Evolutionary conservation across 2,113 vertebrate genomes (phyloP).

Genomic region (Oncorhynchus nerka): DNA sequence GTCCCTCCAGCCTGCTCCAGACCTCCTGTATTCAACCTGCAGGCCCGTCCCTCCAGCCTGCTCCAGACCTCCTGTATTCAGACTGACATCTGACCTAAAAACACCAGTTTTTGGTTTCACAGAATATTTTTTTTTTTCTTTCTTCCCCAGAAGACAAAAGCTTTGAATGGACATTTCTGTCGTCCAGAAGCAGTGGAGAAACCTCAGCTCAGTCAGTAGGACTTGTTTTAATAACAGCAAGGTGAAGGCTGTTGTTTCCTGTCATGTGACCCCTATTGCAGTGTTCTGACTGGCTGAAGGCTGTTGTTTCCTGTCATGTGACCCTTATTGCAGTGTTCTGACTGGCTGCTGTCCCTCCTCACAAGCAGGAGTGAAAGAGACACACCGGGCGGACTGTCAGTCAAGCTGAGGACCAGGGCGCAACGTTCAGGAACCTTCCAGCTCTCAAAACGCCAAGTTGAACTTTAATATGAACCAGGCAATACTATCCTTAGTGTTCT

Average conservation of each 20-base stretch:
- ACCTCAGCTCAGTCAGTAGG: neutral
- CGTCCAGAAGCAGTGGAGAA: neutral
- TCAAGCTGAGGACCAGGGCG: conserved; percentile 27
- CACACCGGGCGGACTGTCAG: conserved; percentile 16
- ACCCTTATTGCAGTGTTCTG: neutral
- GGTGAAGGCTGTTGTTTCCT: conserved; percentile 34
- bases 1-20: too few species aligned
- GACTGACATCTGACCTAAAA: conserved; percentile 72
- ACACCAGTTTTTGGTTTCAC: conserved; percentile 58
- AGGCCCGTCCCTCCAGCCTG: too few species aligned
- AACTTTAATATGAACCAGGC: conserved; percentile 64
- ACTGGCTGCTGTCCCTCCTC: conserved; percentile 5
- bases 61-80: too few species aligned
- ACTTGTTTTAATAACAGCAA: conserved; percentile 5
- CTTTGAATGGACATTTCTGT: neutral
- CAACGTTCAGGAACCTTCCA: conserved; percentile 31
- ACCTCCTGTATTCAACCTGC: too few species aligned
- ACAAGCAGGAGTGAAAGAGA: conserved; percentile 22
- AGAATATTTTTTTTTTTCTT: neutral
- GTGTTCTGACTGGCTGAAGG: conserved; percentile 15
- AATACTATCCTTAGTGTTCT: conserved; percentile 36
- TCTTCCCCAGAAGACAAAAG: neutral
- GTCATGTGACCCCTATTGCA: neutral
- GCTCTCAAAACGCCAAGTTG: conserved; percentile 29
- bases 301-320: conserved; percentile 26